These are phyloP conservation scores for Sorex maritimensis DNA, from an alignment of 2,797 vertebrate species.

Conservation along the genomic window DNA sequence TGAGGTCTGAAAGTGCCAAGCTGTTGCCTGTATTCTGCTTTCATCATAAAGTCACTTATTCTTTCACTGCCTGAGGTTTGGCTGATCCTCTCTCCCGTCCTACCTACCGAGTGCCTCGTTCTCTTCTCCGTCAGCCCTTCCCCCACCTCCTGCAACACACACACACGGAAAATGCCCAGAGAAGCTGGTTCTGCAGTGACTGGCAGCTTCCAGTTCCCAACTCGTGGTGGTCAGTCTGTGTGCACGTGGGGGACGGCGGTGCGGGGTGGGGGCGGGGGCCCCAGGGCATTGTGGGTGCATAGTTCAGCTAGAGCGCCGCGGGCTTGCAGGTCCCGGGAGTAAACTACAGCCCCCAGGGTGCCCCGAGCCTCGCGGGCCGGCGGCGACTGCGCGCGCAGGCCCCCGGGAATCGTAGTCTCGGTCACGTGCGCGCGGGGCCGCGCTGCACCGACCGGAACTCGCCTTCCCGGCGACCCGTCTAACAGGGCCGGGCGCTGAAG, in stretches of 20 bases:
- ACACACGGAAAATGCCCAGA: too few species aligned
- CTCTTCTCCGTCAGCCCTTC: too few species aligned
- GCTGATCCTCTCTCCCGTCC: neutral
- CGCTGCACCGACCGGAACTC: slow-evolving; percentile 59
- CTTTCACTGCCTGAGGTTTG: slow-evolving; percentile 32
- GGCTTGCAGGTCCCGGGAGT: neutral
- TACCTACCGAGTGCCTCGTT: neutral
- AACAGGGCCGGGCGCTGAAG: slow-evolving; percentile 59
- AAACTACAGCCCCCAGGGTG: slow-evolving; percentile 76
- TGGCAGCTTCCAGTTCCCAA: neutral
- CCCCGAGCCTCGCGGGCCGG: neutral
- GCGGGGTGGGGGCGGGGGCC: rapidly evolving
- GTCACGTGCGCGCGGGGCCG: neutral
- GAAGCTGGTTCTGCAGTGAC: neutral
- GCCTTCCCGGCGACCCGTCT: slow-evolving; percentile 78
- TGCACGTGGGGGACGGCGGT: neutral
- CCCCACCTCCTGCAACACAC: too few species aligned
- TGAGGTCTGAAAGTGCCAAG: slow-evolving; percentile 7
- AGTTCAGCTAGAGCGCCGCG: slow-evolving; percentile 33
- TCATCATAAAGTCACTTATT: slow-evolving; percentile 78
- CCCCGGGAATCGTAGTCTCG: slow-evolving; percentile 82
- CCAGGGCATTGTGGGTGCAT: slow-evolving; percentile 78
- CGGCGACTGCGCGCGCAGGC: neutral
- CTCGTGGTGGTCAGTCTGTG: too few species aligned
- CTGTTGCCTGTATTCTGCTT: slow-evolving; percentile 53